Evolutionary conservation across 2,113 vertebrate species (phyloP).

Genomic region (Callospermophilus lateralis): DNA sequence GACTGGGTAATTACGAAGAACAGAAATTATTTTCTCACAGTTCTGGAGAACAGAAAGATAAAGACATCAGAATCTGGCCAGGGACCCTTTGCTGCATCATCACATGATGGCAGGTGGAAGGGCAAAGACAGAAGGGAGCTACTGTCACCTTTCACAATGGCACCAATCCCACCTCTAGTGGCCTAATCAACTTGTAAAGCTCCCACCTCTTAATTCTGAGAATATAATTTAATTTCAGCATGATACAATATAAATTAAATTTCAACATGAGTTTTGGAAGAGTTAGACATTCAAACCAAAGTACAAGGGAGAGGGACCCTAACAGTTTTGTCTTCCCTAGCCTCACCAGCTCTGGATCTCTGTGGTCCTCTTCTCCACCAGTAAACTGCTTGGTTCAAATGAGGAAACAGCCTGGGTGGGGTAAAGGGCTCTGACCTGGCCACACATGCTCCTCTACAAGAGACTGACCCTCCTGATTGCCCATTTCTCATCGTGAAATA

Average conservation of each 20-base stretch:
- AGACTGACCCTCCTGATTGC: not conserved
- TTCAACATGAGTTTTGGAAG: not conserved
- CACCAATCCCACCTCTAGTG: not conserved
- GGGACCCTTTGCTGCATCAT: not conserved
- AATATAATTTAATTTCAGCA: not conserved
- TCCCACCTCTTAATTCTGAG: not conserved
- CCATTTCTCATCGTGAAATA: not conserved
- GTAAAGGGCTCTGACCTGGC: not conserved
- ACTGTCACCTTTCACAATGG: too few species aligned
- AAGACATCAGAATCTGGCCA: not conserved
- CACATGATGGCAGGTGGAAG: not conserved
- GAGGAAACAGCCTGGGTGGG: not conserved
- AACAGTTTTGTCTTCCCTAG: not conserved
- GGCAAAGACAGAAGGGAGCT: not conserved
- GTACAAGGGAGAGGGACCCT: not conserved
- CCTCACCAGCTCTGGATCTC: not conserved
- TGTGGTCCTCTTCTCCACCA: not conserved
- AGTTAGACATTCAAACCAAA: not conserved
- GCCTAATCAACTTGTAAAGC: not conserved
- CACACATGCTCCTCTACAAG: not conserved
- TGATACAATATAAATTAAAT: not conserved
- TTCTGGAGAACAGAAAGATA: not conserved
- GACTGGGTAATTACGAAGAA: not conserved
- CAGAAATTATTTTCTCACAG: not conserved
- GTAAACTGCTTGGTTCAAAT: not conserved